Percentiles rank a stretch among this genome's conserved stretches.
Evolutionary conservation across 2,888 invertebrate species (phyloP).

Genomic region (Orchesellides sinensis): DNA sequence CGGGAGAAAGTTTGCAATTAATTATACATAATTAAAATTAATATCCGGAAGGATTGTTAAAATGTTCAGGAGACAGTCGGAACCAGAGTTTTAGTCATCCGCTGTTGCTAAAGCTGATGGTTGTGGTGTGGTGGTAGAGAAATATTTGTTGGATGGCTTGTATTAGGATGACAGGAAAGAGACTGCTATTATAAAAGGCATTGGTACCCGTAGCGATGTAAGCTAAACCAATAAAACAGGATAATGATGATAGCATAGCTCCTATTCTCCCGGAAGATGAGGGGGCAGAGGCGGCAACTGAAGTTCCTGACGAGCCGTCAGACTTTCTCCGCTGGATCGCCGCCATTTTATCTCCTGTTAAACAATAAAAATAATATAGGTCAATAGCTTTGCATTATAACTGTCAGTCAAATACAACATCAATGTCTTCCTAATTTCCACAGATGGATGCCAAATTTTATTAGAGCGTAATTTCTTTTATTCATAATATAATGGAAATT

Average conservation of each 20-base stretch:
- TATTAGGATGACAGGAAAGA: neutral
- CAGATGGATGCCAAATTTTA: no score
- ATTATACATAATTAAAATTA: conserved; percentile 56
- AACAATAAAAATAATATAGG: neutral
- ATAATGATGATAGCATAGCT: conserved; percentile 26
- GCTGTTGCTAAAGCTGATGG: neutral
- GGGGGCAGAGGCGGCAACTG: conserved; percentile 20
- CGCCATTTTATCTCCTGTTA: conserved; percentile 91
- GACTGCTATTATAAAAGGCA: conserved; percentile 6
- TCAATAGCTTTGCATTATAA: neutral
- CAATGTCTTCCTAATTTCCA: no score
- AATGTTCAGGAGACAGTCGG: conserved; percentile 33
- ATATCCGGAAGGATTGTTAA: conserved; percentile 58
- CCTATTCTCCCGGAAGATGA: conserved; percentile 8
- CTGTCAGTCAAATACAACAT: no score
- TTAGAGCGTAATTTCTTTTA: neutral
- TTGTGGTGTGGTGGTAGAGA: neutral
- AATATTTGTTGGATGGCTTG: no score
- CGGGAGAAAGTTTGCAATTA: conserved; percentile 53
- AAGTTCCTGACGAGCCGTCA: conserved; percentile 47
- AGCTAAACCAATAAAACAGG: conserved; percentile 26
- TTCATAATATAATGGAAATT: no score
- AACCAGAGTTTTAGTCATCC: no score
- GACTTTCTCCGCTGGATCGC: conserved; percentile 90
- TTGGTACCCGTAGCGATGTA: neutral